These are phyloP conservation scores for Trematomus loennbergii DNA, from an alignment of 2,113 vertebrate species.

Conservation along the genomic window DNA sequence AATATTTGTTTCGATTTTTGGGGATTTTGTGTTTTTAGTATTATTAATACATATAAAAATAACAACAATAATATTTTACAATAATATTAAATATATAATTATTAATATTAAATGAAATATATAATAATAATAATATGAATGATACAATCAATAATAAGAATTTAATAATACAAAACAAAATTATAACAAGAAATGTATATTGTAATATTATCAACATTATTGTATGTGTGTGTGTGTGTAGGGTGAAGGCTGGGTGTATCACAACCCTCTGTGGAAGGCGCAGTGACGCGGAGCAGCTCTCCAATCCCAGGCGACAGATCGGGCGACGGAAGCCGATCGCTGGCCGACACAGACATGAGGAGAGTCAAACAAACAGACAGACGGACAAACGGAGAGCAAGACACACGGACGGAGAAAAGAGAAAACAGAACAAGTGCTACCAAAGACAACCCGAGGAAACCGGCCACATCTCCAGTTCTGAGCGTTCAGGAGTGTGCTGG, in stretches of 20 bases:
- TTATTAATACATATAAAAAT: too few species aligned
- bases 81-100: too few species aligned
- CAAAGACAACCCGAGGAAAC: slow-evolving; percentile 5
- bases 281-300: slow-evolving; percentile 30
- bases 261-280: slow-evolving; percentile 53
- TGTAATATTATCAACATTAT: too few species aligned
- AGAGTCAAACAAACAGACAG: too few species aligned
- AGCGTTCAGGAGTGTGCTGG: background rate
- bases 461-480: background rate
- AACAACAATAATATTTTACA: too few species aligned
- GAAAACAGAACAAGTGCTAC: slow-evolving; percentile 10
- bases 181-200: too few species aligned
- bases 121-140: too few species aligned
- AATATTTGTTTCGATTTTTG: too few species aligned
- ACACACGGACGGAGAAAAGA: background rate
- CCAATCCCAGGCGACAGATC: background rate
- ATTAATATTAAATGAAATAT: too few species aligned
- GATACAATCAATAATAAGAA: too few species aligned
- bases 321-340: background rate
- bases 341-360: background rate
- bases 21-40: too few species aligned
- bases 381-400: background rate
- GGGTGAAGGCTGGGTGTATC: slow-evolving; percentile 48
- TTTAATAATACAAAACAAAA: too few species aligned
- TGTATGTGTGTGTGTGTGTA: background rate